These are phyloP conservation scores for Pongo pygmaeus DNA, from an alignment of 2,113 vertebrate species.

Conservation along the genomic window DNA sequence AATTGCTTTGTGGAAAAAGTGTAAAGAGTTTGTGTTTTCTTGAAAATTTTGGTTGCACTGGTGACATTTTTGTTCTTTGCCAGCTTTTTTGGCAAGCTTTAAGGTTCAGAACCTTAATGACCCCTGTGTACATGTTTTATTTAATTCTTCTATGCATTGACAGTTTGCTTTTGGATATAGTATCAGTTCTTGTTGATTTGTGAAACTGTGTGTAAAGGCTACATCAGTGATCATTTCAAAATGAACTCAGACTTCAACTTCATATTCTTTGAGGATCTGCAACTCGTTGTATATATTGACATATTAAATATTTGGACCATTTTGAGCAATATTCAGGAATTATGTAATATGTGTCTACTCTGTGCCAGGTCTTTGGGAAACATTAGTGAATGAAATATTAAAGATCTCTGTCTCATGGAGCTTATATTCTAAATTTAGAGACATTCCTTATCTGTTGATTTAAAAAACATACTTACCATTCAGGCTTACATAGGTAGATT, in stretches of 20 bases:
- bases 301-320: not conserved
- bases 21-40: not conserved
- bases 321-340: not conserved
- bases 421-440: constrained; percentile 53
- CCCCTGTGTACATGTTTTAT: not conserved
- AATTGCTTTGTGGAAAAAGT: not conserved
- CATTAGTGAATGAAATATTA: constrained; percentile 40
- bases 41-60: constrained; percentile 52
- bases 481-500: not conserved
- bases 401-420: constrained; percentile 21
- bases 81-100: constrained; percentile 4
- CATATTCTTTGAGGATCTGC: not conserved
- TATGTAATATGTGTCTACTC: not conserved
- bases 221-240: not conserved
- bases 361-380: constrained; percentile 38
- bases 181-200: constrained; percentile 26
- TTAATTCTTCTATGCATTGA: constrained; percentile 2
- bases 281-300: not conserved
- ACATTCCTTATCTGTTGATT: not conserved
- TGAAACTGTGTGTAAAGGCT: not conserved
- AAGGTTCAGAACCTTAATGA: constrained; percentile 42
- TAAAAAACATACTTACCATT: not conserved
- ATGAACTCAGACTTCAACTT: constrained; percentile 2
- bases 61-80: constrained; percentile 42
- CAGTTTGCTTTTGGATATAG: not conserved